Evolutionary conservation across 2,113 vertebrate genomes (phyloP).

Genomic region (Ceyx cyanopectus): DNA sequence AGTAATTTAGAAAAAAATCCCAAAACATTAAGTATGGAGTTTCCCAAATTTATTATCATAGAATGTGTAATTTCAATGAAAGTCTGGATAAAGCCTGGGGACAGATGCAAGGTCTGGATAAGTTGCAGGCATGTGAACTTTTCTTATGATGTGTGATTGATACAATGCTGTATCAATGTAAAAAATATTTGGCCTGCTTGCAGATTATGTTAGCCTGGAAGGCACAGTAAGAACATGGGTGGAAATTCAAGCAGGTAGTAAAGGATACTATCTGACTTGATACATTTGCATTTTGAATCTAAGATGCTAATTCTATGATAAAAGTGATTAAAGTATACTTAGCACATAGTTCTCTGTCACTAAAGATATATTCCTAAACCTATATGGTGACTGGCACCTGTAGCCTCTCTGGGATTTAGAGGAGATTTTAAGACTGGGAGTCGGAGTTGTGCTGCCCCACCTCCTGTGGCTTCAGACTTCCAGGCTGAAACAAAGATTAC

Average conservation of each 20-base stretch:
- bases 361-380: not conserved
- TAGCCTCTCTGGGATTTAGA: not conserved
- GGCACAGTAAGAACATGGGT: not conserved
- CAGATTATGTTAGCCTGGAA: not conserved
- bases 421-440: fast-evolving
- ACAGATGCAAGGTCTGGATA: no score
- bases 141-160: not conserved
- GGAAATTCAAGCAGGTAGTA: not conserved
- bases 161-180: not conserved
- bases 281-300: not conserved
- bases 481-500: not conserved
- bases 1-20: no score
- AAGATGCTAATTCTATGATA: not conserved
- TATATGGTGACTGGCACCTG: fast-evolving
- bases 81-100: no score
- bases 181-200: not conserved
- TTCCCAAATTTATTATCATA: no score
- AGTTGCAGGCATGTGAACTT: not conserved
- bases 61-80: no score
- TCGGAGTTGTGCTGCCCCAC: not conserved
- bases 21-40: no score
- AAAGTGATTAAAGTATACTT: not conserved
- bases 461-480: not conserved
- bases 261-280: not conserved
- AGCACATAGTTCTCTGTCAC: not conserved